phyloP scores from a whole-genome alignment of 2,888 invertebrate genomes.

The Pantelozetes paolii region DNA sequence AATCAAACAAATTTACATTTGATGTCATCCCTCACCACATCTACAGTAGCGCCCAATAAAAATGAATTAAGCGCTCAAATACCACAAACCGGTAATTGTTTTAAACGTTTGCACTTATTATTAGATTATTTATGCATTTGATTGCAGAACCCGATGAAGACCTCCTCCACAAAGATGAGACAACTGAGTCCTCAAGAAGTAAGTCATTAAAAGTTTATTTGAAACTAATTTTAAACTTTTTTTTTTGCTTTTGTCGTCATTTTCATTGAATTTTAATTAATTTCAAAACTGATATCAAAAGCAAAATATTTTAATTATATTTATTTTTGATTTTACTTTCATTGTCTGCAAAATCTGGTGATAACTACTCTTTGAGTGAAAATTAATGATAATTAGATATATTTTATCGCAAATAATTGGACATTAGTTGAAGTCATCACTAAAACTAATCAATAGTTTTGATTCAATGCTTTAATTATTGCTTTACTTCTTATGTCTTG shows the following conservation, averaged over 20 bases:
- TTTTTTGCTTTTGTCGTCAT: too few relatives aligned
- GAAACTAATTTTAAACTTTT: too few relatives aligned
- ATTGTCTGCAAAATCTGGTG: too few relatives aligned
- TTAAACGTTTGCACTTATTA: background rate
- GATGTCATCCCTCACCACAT: conserved; percentile 1
- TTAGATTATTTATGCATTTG: background rate
- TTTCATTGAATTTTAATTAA: too few relatives aligned
- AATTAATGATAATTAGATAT: too few relatives aligned
- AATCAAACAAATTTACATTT: conserved; percentile 8
- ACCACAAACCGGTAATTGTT: conserved; percentile 21
- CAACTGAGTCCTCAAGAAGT: conserved; percentile 2
- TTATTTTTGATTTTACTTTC: background rate
- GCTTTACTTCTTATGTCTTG: background rate
- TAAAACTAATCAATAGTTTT: background rate
- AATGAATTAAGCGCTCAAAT: conserved; percentile 4
- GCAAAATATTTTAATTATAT: conserved; percentile 9
- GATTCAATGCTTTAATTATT: background rate
- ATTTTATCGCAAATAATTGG: background rate
- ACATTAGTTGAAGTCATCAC: background rate
- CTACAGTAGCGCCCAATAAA: background rate
- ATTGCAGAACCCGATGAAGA: conserved; percentile 11
- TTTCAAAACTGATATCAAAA: too few relatives aligned
- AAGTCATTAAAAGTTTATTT: background rate
- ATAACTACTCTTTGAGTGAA: too few relatives aligned
- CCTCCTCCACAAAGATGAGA: conserved; percentile 21